Evolutionary conservation across 2,797 vertebrate genomes (phyloP), one percentile per base, ranked within the genome.

Genomic region (Halcyon leucocephala): DNA sequence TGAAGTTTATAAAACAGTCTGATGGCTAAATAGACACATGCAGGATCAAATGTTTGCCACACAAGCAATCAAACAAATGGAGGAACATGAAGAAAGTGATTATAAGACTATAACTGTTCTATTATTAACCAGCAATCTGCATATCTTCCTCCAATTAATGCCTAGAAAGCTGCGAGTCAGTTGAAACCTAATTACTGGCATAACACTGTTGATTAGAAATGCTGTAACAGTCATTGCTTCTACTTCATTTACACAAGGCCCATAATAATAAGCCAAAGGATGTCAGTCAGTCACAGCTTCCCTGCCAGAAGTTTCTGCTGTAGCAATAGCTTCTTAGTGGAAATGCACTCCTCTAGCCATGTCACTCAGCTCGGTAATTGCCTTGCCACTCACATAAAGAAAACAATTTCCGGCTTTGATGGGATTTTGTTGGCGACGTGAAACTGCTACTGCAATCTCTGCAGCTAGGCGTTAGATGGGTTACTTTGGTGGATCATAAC

Each of bases 61-160:
- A 97, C 88, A 97, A 97, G 87, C 87, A 97, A 98, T 97, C 97
- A 98, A 97, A 97, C 86, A 97, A 98, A 97, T 96, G 93, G 93
- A 97, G 95, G 90, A 98, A 98, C 77, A 88, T 8, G 69, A 97
- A 96, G 90, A 97, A 97, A 97, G 95, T 83, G 26, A 97, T 97
- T 96, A 91, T 71, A 95, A 88, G 97, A 96, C 86, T 92, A 69
- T 97, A 97, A 96, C 78, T 89, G 76, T 98, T 97, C 95, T 97
- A 97, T 98, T 98, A 98, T 98, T 98, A 98, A 97, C 86, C 49
- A 93, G 71, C 82, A 97, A 97, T 98, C 95, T 97, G 96, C 97
- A 96, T 97, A 91, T 96, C 94, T 95, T 42, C 49, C 85, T 90
- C 93, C 96, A 97, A 96, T 98, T 98, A 98, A 97, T 97, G 96